Evolutionary conservation across 2,888 invertebrate genomes (phyloP).

Genomic region (Peribatodes rhomboidaria): DNA sequence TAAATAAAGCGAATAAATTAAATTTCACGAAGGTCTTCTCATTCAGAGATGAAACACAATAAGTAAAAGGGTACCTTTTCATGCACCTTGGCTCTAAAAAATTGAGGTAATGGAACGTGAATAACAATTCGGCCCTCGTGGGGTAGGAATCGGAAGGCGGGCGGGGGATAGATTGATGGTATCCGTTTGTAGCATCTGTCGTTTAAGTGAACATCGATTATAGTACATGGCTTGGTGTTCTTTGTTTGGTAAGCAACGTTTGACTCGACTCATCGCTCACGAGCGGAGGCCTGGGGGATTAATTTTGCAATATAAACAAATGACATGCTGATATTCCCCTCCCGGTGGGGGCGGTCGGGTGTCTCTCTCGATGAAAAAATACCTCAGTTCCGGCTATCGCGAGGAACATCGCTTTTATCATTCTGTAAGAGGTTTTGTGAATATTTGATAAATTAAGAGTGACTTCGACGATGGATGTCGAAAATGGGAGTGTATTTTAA

Average conservation of each 20-base stretch:
- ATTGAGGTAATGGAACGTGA: slow-evolving; percentile 86
- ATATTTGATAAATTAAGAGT: slow-evolving; percentile 64
- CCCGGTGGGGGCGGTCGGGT: slow-evolving; percentile 51
- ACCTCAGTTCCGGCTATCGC: slow-evolving; percentile 59
- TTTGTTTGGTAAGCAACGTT: slow-evolving; percentile 78
- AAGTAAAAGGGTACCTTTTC: slow-evolving; percentile 83
- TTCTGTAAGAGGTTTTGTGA: slow-evolving; percentile 63
- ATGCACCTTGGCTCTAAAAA: slow-evolving; percentile 82
- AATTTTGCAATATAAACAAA: slow-evolving; percentile 79
- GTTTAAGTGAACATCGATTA: slow-evolving; percentile 85
- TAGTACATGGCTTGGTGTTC: slow-evolving; percentile 79
- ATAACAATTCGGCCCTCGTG: slow-evolving; percentile 80
- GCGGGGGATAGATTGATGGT: slow-evolving; percentile 80
- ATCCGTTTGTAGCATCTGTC: slow-evolving; percentile 85
- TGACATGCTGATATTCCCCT: slow-evolving; percentile 73
- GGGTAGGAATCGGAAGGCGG: slow-evolving; percentile 55
- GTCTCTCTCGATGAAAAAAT: slow-evolving; percentile 59
- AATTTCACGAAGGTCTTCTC: slow-evolving; percentile 75
- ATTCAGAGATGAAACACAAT: slow-evolving; percentile 81
- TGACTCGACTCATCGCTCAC: slow-evolving; percentile 78
- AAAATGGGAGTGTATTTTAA: slow-evolving; percentile 42
- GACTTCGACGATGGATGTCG: slow-evolving; percentile 52
- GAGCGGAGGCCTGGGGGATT: slow-evolving; percentile 64
- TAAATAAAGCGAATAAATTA: slow-evolving; percentile 75
- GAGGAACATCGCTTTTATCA: slow-evolving; percentile 61